A percentile compares a stretch with the other conserved stretches of the same genome.
These are phyloP conservation scores for Ia io DNA, from an alignment of 2,113 vertebrate genomes.

Conservation along the genomic window DNA sequence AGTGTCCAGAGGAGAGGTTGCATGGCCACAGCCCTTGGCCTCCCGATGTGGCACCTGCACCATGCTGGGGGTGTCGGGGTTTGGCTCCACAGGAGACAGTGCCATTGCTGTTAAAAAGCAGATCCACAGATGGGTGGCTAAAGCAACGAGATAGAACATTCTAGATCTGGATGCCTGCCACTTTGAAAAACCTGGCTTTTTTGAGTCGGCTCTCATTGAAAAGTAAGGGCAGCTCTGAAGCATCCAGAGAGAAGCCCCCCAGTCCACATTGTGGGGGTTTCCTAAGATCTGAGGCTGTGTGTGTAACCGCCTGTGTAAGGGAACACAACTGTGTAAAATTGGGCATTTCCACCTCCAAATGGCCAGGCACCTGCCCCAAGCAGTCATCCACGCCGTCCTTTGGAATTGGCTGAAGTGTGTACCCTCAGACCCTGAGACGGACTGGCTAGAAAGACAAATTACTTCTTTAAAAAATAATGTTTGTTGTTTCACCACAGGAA, in stretches of 20 bases:
- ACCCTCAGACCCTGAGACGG: not conserved
- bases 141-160: not conserved
- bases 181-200: not conserved
- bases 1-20: not conserved
- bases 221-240: not conserved
- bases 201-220: not conserved
- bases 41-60: not conserved
- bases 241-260: not conserved
- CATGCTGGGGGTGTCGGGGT: not conserved
- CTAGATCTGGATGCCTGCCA: not conserved
- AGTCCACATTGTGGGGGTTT: not conserved
- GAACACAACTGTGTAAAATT: not conserved
- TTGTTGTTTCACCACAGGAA: not conserved
- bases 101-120: not conserved
- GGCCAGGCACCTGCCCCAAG: not conserved
- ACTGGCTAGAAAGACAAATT: conserved; percentile 40
- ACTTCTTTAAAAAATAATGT: conserved; percentile 55
- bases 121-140: not conserved
- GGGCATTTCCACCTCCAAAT: not conserved
- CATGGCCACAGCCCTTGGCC: not conserved
- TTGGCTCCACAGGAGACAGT: not conserved
- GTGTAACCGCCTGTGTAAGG: not conserved
- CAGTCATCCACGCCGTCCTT: not conserved
- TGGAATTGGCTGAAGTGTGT: not conserved
- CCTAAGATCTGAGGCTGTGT: not conserved